Evolutionary conservation across 2,888 invertebrate species (phyloP).

Genomic region (Agrotis clavis): DNA sequence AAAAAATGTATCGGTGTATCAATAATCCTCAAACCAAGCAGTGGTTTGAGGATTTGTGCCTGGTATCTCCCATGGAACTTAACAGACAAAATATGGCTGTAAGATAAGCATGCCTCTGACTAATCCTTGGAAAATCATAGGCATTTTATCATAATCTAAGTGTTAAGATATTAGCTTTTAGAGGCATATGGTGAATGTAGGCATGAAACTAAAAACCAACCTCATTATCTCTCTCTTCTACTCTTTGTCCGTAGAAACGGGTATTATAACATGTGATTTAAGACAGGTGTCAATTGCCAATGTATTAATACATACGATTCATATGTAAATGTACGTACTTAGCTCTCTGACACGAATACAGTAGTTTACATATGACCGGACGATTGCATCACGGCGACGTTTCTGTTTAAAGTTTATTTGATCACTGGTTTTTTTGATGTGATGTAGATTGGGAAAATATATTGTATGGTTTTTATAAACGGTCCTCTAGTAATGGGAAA

Average conservation of each 20-base stretch:
- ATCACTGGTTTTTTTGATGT: constrained; percentile 21
- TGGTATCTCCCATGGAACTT: no score
- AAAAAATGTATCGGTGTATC: no score
- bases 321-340: constrained; percentile 72
- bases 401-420: constrained; percentile 38
- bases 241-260: constrained; percentile 59
- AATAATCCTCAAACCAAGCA: no score
- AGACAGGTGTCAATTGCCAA: constrained; percentile 70
- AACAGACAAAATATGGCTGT: no score
- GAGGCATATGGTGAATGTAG: constrained; percentile 7
- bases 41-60: no score
- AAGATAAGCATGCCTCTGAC: no score
- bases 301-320: constrained; percentile 72
- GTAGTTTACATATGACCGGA: constrained; percentile 59
- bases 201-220: not conserved
- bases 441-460: not conserved
- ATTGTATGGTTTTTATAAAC: not conserved
- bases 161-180: not conserved
- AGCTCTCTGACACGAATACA: constrained; percentile 64
- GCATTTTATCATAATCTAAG: no score
- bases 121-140: no score
- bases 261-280: constrained; percentile 69
- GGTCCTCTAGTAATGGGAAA: not conserved
- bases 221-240: constrained; percentile 12
- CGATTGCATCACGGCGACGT: constrained; percentile 56